Conservation (phyloP, 2,113 vertebrate species). For the Sarotherodon lohbergeri region DNA sequence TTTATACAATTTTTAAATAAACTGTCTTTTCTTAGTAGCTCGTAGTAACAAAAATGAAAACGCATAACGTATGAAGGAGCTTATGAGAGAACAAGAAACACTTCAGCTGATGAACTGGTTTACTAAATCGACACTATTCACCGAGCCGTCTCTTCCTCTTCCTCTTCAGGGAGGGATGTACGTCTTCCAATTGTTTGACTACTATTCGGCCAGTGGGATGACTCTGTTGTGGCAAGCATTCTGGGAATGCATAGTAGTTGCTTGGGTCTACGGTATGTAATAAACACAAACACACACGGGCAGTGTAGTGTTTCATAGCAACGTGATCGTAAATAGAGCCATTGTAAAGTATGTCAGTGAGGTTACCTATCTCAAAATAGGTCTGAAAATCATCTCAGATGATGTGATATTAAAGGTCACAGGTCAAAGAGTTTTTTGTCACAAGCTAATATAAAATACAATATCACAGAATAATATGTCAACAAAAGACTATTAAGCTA, state of each 20-base stretch:
- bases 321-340: not conserved
- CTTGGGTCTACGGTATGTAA: constrained; percentile 80
- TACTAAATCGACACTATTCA: not conserved
- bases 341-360: not conserved
- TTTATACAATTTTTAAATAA: not conserved
- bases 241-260: constrained; percentile 80
- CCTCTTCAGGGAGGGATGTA: constrained; percentile 78
- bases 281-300: not conserved
- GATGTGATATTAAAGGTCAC: not conserved
- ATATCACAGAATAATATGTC: not conserved
- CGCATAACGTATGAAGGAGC: not conserved
- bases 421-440: not conserved
- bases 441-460: not conserved
- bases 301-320: not conserved
- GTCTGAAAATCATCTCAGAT: rapidly evolving
- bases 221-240: constrained; percentile 81
- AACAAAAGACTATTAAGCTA: rapidly evolving
- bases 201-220: constrained; percentile 82
- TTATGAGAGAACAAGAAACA: not conserved
- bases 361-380: not conserved
- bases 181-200: constrained; percentile 82
- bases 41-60: not conserved
- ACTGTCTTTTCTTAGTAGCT: not conserved
- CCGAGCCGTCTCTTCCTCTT: not conserved
- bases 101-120: rapidly evolving